Evolutionary conservation across 2,113 vertebrate genomes (phyloP), one percentile per base, ranked within the genome.

Genomic region (Neogale vison): DNA sequence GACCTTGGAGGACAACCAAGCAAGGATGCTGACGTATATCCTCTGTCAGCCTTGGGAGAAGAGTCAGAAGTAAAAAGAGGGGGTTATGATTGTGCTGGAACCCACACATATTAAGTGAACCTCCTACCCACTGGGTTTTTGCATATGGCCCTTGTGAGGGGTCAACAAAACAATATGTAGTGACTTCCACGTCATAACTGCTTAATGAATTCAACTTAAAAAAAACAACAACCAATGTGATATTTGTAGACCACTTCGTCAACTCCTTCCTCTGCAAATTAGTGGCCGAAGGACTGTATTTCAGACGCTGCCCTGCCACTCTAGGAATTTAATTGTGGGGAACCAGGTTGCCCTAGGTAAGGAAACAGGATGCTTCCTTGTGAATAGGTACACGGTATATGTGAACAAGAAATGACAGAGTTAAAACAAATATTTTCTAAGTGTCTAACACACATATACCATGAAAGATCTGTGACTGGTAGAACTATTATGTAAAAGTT

Each of bases 121-220:
- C 63, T 42, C 42, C 72, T 45, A 63, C 24, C 23, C 39, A 47
- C 47, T 31, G 71, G 5, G 15, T 42, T 36, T n/a, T 21, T 50
- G 1, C 3, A n/a, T 26, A 61, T 0, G 6, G 8, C 21, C 18
- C 13, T 76, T 17, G 1, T 7, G 74, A 89, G 3, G 21, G 39
- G 31, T 36, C 20, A 63, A 20, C 12, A 2, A 77, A 90, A 63
- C 23, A 77, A 50, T 3, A 9, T 29, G 14, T 9, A 9, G 10
- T 26, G 55, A 47, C 57, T 23, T 36, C 6, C 31, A 18, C 0
- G 17, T 65, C 45, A 50, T 26, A 50, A 52, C 1, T 15, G 57
- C 11, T 39, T 24, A 29, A 21, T 15, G 9, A 39, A 67, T 21
- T 52, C 36, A 26, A 9, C 17, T 36, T 24, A 21, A 21, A 39